Percentiles rank a stretch among this genome's conserved stretches.
These are phyloP conservation scores for Picathartes gymnocephalus DNA, from an alignment of 2,113 vertebrate genomes.

Conservation along the genomic window DNA sequence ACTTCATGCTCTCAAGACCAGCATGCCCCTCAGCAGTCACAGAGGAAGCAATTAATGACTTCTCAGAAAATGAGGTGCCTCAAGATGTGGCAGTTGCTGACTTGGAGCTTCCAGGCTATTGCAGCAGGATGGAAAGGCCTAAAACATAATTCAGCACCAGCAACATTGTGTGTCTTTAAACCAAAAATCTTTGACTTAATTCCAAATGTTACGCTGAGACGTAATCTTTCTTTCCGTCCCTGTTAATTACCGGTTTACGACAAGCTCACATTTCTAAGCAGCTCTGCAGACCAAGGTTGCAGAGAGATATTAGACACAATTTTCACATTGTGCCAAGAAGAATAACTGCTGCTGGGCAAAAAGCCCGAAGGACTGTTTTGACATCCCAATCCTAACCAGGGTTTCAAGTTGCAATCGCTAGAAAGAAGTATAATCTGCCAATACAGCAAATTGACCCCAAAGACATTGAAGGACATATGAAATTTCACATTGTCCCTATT, in stretches of 20 bases:
- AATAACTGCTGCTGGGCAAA: not conserved
- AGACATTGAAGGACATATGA: not conserved
- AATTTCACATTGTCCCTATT: not conserved
- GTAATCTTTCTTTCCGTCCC: not conserved
- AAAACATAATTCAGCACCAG: not conserved
- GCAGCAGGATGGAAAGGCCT: not conserved
- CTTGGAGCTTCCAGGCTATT: not conserved
- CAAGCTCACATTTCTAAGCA: not conserved
- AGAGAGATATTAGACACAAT: not conserved
- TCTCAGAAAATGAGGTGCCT: conserved; percentile 12
- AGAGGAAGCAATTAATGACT: conserved; percentile 16
- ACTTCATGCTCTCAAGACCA: not conserved
- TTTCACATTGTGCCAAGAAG: not conserved
- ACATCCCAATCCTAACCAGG: not conserved
- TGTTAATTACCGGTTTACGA: not conserved
- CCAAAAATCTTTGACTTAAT: not conserved
- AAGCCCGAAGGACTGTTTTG: not conserved
- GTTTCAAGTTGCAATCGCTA: not conserved
- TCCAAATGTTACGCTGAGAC: not conserved
- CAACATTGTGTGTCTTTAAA: not conserved
- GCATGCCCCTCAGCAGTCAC: not conserved
- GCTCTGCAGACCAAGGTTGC: not conserved
- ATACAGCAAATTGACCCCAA: not conserved
- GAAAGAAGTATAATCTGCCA: not conserved
- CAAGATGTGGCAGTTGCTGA: not conserved